A percentile compares a stretch with the other conserved stretches of the same genome.
phyloP scores from a whole-genome alignment of 2,888 invertebrate genomes.

The Phorcus lineatus region DNA sequence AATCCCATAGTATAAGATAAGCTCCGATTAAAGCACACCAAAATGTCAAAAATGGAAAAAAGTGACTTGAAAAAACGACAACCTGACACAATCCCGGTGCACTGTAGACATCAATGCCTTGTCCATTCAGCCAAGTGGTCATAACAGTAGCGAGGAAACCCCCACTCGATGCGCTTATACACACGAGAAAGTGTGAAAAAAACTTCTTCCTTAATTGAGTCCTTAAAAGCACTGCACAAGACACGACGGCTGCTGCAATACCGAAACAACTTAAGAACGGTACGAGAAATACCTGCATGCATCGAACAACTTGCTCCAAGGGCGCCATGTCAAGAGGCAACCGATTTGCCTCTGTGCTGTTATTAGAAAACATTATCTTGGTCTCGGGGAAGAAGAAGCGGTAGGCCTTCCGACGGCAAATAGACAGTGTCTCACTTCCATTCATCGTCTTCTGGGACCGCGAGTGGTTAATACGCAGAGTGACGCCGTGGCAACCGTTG shows the following conservation, averaged over 20 bases:
- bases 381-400: conserved; percentile 22
- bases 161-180: conserved; percentile 48
- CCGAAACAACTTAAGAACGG: conserved; percentile 50
- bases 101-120: conserved; percentile 51
- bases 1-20: conserved; percentile 47
- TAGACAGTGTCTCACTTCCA: background rate
- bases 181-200: conserved; percentile 54
- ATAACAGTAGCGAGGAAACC: conserved; percentile 55
- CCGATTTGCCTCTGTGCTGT: background rate
- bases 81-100: conserved; percentile 62
- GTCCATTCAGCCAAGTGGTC: conserved; percentile 54
- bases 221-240: conserved; percentile 49
- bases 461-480: background rate
- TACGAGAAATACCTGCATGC: conserved; percentile 48
- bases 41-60: conserved; percentile 58
- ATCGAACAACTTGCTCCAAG: conserved; percentile 7
- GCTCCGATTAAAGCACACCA: conserved; percentile 51
- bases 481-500: background rate
- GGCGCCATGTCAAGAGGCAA: background rate
- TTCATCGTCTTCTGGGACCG: background rate
- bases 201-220: conserved; percentile 52
- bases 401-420: background rate
- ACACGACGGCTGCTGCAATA: conserved; percentile 38
- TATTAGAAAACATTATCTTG: conserved; percentile 10
- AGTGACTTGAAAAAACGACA: conserved; percentile 57